Evolutionary conservation across 2,888 invertebrate genomes (phyloP).

Genomic region (Pterostichus niger): DNA sequence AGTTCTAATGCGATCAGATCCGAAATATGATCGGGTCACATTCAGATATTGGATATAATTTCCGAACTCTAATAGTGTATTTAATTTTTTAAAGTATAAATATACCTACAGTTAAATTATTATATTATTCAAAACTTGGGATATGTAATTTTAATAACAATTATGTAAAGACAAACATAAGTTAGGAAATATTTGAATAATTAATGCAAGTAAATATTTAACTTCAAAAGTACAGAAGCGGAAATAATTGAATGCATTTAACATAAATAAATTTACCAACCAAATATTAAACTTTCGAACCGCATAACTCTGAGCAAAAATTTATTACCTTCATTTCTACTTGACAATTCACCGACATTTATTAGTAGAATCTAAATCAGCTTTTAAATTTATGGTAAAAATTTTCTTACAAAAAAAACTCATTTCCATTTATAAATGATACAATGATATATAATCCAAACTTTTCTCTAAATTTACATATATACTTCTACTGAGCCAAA

Average conservation of each 20-base stretch:
- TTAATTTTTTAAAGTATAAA: too few species aligned
- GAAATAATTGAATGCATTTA: not conserved
- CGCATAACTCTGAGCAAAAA: not conserved
- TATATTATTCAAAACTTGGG: too few species aligned
- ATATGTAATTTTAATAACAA: too few species aligned
- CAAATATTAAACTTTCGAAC: not conserved
- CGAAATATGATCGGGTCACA: too few species aligned
- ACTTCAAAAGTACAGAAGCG: not conserved
- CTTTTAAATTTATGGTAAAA: not conserved
- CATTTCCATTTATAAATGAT: conserved; percentile 8
- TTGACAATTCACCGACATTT: not conserved
- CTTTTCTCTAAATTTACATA: not conserved
- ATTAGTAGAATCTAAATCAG: not conserved
- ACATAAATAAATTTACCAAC: not conserved
- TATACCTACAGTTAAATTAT: too few species aligned
- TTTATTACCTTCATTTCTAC: conserved; percentile 1
- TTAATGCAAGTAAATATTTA: not conserved
- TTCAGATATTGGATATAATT: too few species aligned
- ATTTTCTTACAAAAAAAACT: not conserved
- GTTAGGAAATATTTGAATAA: too few species aligned
- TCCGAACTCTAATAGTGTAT: too few species aligned
- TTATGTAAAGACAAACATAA: too few species aligned
- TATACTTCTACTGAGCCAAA: not conserved
- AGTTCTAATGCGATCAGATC: too few species aligned
- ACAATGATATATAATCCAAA: conserved; percentile 1